Conservation (phyloP, 2,888 invertebrate genomes). For the Thymelicus sylvestris region DNA sequence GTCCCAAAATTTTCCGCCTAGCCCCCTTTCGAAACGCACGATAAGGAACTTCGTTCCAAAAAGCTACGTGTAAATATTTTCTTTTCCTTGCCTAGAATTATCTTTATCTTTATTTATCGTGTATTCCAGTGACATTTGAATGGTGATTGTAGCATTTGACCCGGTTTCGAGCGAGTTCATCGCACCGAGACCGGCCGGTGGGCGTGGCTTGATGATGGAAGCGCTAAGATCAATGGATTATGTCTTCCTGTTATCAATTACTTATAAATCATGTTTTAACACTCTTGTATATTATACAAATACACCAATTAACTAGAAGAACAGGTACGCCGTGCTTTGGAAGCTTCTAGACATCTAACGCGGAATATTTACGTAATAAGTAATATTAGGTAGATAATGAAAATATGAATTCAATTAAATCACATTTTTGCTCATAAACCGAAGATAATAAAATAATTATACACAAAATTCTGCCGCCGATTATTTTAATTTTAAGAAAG, state of each 20-base stretch:
- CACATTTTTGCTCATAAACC: no score
- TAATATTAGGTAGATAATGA: no score
- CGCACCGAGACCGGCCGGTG: slow-evolving; percentile 52
- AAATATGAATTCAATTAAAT: no score
- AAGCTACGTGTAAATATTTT: background rate
- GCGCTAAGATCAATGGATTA: slow-evolving; percentile 39
- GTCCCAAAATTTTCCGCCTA: no score
- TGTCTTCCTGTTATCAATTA: slow-evolving; percentile 14
- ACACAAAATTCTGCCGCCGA: no score
- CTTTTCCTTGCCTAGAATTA: background rate
- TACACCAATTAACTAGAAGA: background rate
- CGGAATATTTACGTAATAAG: background rate
- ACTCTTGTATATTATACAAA: background rate
- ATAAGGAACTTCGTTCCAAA: no score
- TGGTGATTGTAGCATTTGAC: slow-evolving; percentile 49
- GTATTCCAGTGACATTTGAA: slow-evolving; percentile 22
- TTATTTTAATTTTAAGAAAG: no score
- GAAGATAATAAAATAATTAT: no score
- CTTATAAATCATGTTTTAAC: background rate
- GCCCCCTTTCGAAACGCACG: no score
- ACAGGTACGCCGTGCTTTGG: no score
- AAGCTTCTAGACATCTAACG: no score
- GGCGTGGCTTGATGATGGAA: slow-evolving; percentile 58
- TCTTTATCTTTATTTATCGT: background rate
- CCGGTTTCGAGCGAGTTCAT: slow-evolving; percentile 62